Conservation (phyloP, 1,140 invertebrate genomes). For the Neodiprion virginianus region DNA sequence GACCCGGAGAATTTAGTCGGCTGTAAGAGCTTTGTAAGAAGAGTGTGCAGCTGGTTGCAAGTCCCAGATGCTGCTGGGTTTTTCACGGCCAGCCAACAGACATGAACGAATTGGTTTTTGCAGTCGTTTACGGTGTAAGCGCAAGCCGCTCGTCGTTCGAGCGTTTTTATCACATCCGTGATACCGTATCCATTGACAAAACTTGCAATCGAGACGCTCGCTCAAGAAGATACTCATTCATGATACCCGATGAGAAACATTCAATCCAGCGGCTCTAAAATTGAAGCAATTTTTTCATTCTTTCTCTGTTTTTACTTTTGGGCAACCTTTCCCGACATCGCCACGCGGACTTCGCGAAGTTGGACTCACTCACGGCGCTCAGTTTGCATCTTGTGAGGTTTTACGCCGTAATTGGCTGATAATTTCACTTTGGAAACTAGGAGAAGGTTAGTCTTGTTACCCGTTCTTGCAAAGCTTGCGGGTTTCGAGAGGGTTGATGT, state of each 20-base stretch:
- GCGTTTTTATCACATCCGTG: neutral
- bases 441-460: too few relatives aligned
- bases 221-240: neutral
- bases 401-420: too few relatives aligned
- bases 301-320: neutral
- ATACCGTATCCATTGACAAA: slow-evolving; percentile 1
- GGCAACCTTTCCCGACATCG: too few relatives aligned
- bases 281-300: neutral
- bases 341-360: neutral
- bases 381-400: too few relatives aligned
- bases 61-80: slow-evolving; percentile 45
- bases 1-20: slow-evolving; percentile 17
- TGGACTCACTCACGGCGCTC: neutral
- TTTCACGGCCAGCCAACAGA: slow-evolving; percentile 37
- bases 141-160: neutral
- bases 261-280: neutral
- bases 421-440: too few relatives aligned
- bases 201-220: neutral
- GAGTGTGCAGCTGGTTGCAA: neutral
- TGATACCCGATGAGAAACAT: neutral
- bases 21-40: slow-evolving; percentile 15
- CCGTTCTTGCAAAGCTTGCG: too few relatives aligned
- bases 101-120: slow-evolving; percentile 18
- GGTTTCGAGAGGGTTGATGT: too few relatives aligned
- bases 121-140: neutral